Evolutionary conservation across 1,140 invertebrate genomes (phyloP).

Genomic region (Cotesia chilonis): DNA sequence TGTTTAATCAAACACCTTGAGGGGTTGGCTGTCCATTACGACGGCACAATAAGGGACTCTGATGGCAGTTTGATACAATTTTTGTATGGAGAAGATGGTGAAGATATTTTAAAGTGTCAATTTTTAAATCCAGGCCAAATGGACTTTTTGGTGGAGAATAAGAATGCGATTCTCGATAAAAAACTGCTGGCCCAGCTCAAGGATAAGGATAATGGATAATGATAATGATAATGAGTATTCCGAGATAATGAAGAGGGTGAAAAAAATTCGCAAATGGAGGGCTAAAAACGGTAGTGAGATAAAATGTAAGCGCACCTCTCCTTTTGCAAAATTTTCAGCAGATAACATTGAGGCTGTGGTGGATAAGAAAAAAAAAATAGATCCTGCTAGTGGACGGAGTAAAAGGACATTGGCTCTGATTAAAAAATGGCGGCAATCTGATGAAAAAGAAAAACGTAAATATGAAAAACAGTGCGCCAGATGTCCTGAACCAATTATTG

Average conservation of each 20-base stretch:
- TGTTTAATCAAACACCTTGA: constrained; percentile 99
- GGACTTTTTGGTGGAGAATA: constrained; percentile 84
- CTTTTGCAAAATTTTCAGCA: constrained; percentile 53
- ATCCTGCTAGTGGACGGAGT: constrained; percentile 50
- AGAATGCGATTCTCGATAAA: constrained; percentile 71
- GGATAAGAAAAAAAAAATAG: constrained; percentile 45
- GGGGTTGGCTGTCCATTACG: constrained; percentile 90
- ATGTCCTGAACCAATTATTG: constrained; percentile 80
- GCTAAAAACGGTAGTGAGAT: constrained; percentile 67
- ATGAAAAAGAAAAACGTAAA: constrained; percentile 68
- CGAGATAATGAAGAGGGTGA: constrained; percentile 65
- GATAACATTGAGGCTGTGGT: constrained; percentile 51
- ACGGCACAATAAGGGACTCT: constrained; percentile 93
- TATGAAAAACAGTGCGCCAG: constrained; percentile 54
- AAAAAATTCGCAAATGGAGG: constrained; percentile 70
- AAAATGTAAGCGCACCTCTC: constrained; percentile 55
- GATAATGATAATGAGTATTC: constrained; percentile 60
- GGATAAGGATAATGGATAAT: no score
- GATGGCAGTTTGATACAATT: constrained; percentile 93
- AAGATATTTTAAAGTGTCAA: constrained; percentile 89
- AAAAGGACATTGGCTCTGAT: constrained; percentile 68
- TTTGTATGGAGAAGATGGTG: constrained; percentile 97
- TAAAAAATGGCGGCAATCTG: constrained; percentile 71
- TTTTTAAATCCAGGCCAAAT: constrained; percentile 85
- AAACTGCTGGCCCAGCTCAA: constrained; percentile 69